Base-by-base conservation (phyloP, 2,888 invertebrate genomes). In the Laothoe populi region DNA sequence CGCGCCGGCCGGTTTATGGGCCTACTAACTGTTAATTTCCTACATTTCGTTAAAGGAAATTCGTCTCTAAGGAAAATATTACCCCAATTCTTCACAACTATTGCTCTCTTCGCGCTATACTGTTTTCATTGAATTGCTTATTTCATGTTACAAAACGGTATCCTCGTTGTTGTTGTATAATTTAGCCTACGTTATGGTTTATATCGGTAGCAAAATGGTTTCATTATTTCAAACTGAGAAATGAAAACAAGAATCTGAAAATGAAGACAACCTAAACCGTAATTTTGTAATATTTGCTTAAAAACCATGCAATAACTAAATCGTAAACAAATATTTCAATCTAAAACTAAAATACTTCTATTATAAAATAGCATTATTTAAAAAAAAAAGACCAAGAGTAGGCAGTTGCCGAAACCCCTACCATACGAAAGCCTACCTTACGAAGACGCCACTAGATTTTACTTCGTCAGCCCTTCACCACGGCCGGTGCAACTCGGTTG, bases 1-100 rank as follows among this genome's bases (percentile, higher is more conserved):
- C 88, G 82, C 86, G 79, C 76, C 82, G 86, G 84, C 81, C 86
- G 80, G 84, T 89, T 89, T 90, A 90, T 87, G 85, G 81, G 73
- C 72, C 84, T 84, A 87, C 88, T 88, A 88, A 87, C 90, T 84
- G 91, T 87, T 91, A 90, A 90, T 90, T 89, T 90, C 86, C 87
- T 85, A 84, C 86, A 84, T 86, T 84, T 82, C 82, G 84, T 82
- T 83, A 85, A 81, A 85, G 85, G 79, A 86, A 88, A 86, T 82
- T 84, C 82, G 82, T 85, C 84, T 84, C 81, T 81, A 77, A 83
- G 81, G 83, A 83, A 86, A 88, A 87, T 85, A 88, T 87, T 83
- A 77, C 65, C 66, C 59, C 35, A 49, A 57, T 49, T 63, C 44
- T 35, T 42, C 23, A 53, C 44, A 35, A 59, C 45, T 44, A 44